Conservation (phyloP, 1,140 invertebrate genomes). For the Caerostris extrusa region DNA sequence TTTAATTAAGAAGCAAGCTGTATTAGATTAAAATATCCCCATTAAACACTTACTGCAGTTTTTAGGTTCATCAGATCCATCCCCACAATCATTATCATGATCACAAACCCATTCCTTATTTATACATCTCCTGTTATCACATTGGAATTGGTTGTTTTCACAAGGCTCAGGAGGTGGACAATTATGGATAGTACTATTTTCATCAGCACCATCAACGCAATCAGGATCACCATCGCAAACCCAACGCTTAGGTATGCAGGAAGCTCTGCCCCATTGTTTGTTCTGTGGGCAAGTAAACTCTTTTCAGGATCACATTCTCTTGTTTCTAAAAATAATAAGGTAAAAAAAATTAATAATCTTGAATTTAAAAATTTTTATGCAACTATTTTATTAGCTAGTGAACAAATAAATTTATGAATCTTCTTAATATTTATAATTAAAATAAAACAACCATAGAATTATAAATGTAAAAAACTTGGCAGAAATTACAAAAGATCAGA, state of each 20-base stretch:
- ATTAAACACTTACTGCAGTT: conserved; percentile 78
- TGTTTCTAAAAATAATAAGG: conserved; percentile 85
- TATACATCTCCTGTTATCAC: conserved; percentile 93
- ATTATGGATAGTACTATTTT: conserved; percentile 90
- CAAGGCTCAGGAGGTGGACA: conserved; percentile 91
- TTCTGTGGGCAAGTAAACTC: conserved; percentile 95
- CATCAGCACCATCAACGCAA: conserved; percentile 98
- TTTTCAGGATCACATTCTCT: conserved; percentile 93
- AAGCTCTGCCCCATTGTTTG: conserved; percentile 93
- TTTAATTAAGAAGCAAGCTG: no score
- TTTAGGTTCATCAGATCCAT: conserved; percentile 80
- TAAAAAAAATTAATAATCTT: neutral
- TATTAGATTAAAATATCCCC: no score
- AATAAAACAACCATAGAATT: no score
- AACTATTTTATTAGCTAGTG: no score
- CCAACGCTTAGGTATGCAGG: conserved; percentile 97
- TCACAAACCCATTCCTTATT: conserved; percentile 85
- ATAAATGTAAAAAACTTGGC: no score
- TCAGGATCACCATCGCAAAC: conserved; percentile 97
- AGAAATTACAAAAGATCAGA: no score
- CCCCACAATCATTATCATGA: conserved; percentile 82
- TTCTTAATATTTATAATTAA: no score
- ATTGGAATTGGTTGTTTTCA: conserved; percentile 93
- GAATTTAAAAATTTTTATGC: no score
- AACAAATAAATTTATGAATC: no score